Evolutionary conservation across 2,797 vertebrate genomes (phyloP).

Genomic region (Echiichthys vipera): DNA sequence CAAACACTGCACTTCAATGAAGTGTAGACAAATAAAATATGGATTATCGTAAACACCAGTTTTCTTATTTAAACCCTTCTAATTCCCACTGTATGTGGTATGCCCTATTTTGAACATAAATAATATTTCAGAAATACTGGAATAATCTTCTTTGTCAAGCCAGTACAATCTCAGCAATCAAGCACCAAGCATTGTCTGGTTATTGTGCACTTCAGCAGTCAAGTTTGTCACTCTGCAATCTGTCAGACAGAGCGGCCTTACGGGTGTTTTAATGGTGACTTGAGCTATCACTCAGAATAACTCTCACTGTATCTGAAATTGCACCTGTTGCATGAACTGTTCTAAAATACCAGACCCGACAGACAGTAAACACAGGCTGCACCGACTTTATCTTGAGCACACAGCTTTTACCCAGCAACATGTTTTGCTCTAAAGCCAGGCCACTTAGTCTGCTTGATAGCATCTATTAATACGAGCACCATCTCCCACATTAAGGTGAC

Average conservation of each 20-base stretch:
- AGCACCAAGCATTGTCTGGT: background rate
- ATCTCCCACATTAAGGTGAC: constrained; percentile 45
- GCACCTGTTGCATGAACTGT: constrained; percentile 69
- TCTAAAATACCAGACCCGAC: constrained; percentile 60
- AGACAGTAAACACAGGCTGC: constrained; percentile 57
- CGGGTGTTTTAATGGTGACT: constrained; percentile 57
- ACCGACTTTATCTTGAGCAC: constrained; percentile 27
- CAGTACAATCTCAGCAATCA: constrained; percentile 15
- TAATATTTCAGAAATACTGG: background rate
- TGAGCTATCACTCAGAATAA: constrained; percentile 59
- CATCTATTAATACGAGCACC: constrained; percentile 63
- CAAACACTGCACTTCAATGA: background rate
- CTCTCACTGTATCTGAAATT: constrained; percentile 50
- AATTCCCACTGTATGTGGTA: background rate
- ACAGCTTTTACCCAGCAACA: constrained; percentile 62
- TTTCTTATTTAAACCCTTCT: background rate
- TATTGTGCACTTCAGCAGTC: constrained; percentile 42
- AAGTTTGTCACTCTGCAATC: constrained; percentile 47
- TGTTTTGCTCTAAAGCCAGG: constrained; percentile 20
- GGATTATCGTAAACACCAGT: background rate
- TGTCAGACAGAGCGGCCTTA: constrained; percentile 34
- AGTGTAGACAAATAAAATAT: background rate
- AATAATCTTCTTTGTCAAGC: background rate
- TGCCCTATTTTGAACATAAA: background rate
- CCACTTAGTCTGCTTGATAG: constrained; percentile 36